Evolutionary conservation across 2,888 invertebrate species (phyloP), one percentile per base, ranked within the genome.

Genomic region (Plebejus anna): DNA sequence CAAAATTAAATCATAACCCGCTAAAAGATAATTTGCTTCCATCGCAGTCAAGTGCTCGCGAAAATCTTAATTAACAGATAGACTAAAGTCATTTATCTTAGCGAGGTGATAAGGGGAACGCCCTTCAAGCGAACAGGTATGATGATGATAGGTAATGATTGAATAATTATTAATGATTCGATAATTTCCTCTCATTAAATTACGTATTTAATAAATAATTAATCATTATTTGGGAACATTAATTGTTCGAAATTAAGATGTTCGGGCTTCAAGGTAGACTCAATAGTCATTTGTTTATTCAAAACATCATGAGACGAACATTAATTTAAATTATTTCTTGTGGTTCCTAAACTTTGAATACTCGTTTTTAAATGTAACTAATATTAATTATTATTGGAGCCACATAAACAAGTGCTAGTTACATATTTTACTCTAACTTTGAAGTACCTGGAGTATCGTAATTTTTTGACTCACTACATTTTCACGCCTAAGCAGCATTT

Each of bases 61-160:
- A 91, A 93, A 92, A 91, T 93, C 92, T 93, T 94, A 94, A 94
- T 93, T 93, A 94, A 92, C 91, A 91, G 94, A 93, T 92, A 92
- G 90, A 89, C 88, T 84, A 81, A 79, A 87, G 87, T 87, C 84
- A 89, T 93, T 89, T 85, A 85, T 92, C 92, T 90, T 86, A 80
- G 86, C 86, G 84, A 84, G 87, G 87, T 88, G 90, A 91, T 91
- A 90, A 90, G 89, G 85, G 86, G 85, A 82, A 83, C 85, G 83
- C 84, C 82, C 83, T 83, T 81, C 72, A 36, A 32, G 71, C 42
- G 79, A 78, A 82, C 87, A 87, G 87, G 88, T 88, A 88, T 85
- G 82, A 84, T 81, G 88, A 87, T 87, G 88, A 88, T 84, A 86
- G 83, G 85, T 83, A 84, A 86, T 87, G 88, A 90, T 88, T 85